Evolutionary conservation across 1,140 invertebrate species (phyloP).

Genomic region (Arctopsyche grandis): DNA sequence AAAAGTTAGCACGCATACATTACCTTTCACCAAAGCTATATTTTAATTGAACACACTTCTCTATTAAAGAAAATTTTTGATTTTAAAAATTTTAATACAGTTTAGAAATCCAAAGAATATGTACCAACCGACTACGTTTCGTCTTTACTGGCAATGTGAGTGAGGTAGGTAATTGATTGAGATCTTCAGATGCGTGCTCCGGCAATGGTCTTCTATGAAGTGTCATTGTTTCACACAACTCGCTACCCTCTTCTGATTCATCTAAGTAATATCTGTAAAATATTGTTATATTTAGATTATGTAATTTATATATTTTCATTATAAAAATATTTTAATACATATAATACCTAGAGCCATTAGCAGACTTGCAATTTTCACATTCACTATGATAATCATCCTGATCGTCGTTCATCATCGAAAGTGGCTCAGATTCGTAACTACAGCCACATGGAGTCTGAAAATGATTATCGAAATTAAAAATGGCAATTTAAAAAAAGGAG

Average conservation of each 20-base stretch:
- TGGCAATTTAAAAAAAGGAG: conserved; percentile 12
- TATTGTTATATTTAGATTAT: not conserved
- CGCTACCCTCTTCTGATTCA: conserved; percentile 68
- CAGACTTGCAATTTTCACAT: conserved; percentile 84
- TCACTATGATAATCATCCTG: conserved; percentile 81
- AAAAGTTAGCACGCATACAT: not conserved
- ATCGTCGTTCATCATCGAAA: conserved; percentile 62
- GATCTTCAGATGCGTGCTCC: conserved; percentile 60
- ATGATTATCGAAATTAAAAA: conserved; percentile 5
- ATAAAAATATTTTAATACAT: not conserved
- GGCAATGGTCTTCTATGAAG: conserved; percentile 71
- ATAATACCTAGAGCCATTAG: conserved; percentile 68
- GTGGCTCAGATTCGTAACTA: conserved; percentile 59
- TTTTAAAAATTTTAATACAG: not conserved
- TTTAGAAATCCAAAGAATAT: not conserved
- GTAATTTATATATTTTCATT: not conserved
- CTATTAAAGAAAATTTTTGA: not conserved
- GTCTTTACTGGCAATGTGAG: conserved; percentile 75
- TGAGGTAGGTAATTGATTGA: conserved; percentile 73
- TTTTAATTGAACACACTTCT: too few species aligned
- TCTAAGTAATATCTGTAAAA: conserved; percentile 68
- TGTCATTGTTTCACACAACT: conserved; percentile 76
- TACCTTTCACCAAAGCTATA: not conserved
- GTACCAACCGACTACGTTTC: conserved; percentile 64
- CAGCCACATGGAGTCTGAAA: conserved; percentile 64